These are phyloP conservation scores for Melanotaenia duboulayi DNA, from an alignment of 2,113 vertebrate genomes.

Conservation along the genomic window DNA sequence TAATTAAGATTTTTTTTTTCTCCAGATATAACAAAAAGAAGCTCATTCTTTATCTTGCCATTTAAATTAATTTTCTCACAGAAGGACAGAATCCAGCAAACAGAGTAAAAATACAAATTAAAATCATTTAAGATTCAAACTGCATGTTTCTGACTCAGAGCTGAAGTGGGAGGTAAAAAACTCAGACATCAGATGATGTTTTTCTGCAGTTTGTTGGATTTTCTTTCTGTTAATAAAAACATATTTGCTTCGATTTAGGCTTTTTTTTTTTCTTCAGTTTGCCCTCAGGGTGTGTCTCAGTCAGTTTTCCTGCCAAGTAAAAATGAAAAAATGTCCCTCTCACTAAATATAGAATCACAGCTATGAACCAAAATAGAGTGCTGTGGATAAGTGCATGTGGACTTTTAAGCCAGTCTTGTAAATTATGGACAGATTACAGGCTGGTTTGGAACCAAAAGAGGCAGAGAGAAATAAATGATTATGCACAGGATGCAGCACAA, in stretches of 20 bases:
- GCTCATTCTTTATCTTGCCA: no score
- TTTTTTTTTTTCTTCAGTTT: constrained; percentile 30
- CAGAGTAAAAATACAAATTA: no score
- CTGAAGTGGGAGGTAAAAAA: no score
- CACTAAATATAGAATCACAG: constrained; percentile 49
- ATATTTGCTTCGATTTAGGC: constrained; percentile 32
- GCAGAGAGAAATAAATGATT: constrained; percentile 29
- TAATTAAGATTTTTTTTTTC: no score
- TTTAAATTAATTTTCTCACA: no score
- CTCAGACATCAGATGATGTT: no score
- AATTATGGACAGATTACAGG: constrained; percentile 53
- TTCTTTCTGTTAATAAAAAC: constrained; percentile 51
- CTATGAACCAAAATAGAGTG: constrained; percentile 71
- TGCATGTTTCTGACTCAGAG: no score
- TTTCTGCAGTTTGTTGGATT: not conserved
- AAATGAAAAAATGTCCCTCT: constrained; percentile 40
- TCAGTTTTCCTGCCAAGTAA: constrained; percentile 23
- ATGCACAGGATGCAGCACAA: constrained; percentile 3
- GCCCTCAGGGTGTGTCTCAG: constrained; percentile 61
- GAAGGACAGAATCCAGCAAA: no score
- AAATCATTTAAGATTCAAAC: no score
- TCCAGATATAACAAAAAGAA: no score
- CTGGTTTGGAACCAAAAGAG: constrained; percentile 41
- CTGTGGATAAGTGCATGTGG: constrained; percentile 53
- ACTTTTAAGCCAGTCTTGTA: constrained; percentile 40